Conservation (phyloP, 2,113 vertebrate genomes). For the Corythaixoides concolor region DNA sequence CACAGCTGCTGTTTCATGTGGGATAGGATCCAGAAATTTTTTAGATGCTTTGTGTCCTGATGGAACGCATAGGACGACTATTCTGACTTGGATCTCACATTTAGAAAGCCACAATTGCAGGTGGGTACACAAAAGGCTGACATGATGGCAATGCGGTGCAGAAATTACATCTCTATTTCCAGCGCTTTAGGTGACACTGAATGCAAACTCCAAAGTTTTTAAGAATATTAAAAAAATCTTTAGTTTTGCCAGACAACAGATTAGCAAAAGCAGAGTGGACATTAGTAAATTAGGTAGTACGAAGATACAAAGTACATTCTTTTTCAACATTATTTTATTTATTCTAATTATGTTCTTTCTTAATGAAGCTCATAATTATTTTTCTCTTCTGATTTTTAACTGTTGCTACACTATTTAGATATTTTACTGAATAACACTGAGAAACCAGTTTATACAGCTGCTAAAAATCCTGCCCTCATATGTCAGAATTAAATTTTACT, state of each 20-base stretch:
- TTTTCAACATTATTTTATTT: neutral
- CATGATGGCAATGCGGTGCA: neutral
- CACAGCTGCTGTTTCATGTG: constrained; percentile 4
- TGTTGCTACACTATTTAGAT: neutral
- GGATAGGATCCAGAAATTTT: neutral
- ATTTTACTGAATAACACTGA: neutral
- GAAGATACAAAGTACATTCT: neutral
- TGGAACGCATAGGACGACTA: neutral
- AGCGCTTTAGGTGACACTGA: neutral
- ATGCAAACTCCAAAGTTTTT: neutral
- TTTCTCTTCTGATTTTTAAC: neutral
- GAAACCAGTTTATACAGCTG: neutral
- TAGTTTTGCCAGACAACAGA: neutral
- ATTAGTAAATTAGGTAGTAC: neutral
- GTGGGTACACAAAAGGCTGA: neutral
- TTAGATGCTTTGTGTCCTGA: constrained; percentile 8
- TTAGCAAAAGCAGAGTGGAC: neutral
- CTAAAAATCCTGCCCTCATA: neutral
- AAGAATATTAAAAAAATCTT: constrained; percentile 7
- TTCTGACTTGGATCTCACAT: neutral
- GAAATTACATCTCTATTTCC: neutral
- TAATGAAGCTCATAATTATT: neutral
- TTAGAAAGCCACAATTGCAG: neutral
- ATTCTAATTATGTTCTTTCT: neutral
- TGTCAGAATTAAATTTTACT: neutral